Base-by-base conservation (phyloP, 2,113 vertebrate genomes). In the Lipophrys pholis region DNA sequence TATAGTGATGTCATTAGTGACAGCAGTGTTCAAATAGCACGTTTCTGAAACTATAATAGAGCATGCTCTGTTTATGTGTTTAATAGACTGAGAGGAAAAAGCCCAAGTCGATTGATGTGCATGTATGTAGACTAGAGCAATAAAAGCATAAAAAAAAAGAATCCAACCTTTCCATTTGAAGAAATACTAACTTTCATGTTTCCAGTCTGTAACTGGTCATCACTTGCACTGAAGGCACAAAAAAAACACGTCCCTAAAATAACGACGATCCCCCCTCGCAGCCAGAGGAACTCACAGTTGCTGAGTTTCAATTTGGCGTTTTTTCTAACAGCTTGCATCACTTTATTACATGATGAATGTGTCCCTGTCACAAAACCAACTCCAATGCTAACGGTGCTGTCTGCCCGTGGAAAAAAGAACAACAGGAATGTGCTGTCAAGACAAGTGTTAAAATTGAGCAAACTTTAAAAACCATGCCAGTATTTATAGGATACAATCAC, bases 341-440 rank as follows among this genome's bases (percentile, higher is more conserved):
- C 80, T 90, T 87, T 80, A 91, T 87, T 86, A 76, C 69, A 87
- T 93, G 90, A 93, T 93, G 65, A 91, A 93, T 94, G 91, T 79
- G 53, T 69, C 76, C 76, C 82, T 89, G 85, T 92, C 90, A 85
- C 70, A 82, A 75, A 63, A 67, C 21, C 73, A 75, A 71, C 84
- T 87, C 72, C 54, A 86, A 78, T 86, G 85, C 87, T 87, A 91
- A 91, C 80, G 43, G 73, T 67, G 76, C 66, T 80, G 43, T 80
- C 80, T 80, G 69, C 64, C 45, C 52, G 30, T 1, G 30, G 35
- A 3, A 11, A 7, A 38, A 56, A 42, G 39, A 15, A 21, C 60
- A 65, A 62, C 73, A 53, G 70, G 84, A 80, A 69, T 77, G 56
- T 66, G 58, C 80, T 86, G 79, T 87, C 76, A 79, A 67, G 84